Percentiles rank a stretch among this genome's conserved stretches.
phyloP scores from a whole-genome alignment of 1,140 invertebrate species.

The Hylaeus volcanicus region DNA sequence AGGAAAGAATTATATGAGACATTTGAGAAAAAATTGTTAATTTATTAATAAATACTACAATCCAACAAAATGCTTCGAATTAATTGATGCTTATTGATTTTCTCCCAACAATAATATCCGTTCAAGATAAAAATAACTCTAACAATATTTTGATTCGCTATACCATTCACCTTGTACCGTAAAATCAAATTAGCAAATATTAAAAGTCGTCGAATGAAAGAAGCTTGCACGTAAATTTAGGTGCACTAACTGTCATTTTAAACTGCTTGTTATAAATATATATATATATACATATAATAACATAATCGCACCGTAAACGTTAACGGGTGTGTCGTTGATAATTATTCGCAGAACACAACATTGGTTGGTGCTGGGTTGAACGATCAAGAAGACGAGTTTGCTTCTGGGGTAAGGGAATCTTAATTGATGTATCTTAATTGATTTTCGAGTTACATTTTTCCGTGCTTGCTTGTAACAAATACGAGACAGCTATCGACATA shows the following conservation, averaged over 20 bases:
- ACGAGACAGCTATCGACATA: background rate
- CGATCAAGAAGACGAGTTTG: conserved; percentile 74
- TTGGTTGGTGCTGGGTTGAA: conserved; percentile 63
- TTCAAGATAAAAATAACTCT: too few relatives aligned
- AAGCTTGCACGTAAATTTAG: conserved; percentile 10
- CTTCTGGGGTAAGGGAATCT: conserved; percentile 71
- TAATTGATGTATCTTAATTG: conserved; percentile 8
- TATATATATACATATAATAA: conserved; percentile 1
- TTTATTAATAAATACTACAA: too few relatives aligned
- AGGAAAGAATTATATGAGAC: too few relatives aligned
- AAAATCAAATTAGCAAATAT: background rate
- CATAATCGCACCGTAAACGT: conserved; percentile 33
- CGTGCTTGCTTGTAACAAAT: conserved; percentile 30
- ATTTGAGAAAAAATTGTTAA: too few relatives aligned
- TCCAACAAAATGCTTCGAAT: too few relatives aligned
- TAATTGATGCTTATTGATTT: too few relatives aligned
- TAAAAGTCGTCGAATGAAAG: background rate
- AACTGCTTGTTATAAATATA: conserved; percentile 45
- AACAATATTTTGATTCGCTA: too few relatives aligned
- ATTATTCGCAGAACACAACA: conserved; percentile 66
- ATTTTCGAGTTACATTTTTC: background rate
- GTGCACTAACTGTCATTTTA: background rate
- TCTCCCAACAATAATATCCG: too few relatives aligned
- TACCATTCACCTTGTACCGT: background rate
- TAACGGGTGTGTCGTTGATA: conserved; percentile 57